Evolutionary conservation across 2,888 invertebrate genomes (phyloP).

Genomic region (Oscheius sp.): DNA sequence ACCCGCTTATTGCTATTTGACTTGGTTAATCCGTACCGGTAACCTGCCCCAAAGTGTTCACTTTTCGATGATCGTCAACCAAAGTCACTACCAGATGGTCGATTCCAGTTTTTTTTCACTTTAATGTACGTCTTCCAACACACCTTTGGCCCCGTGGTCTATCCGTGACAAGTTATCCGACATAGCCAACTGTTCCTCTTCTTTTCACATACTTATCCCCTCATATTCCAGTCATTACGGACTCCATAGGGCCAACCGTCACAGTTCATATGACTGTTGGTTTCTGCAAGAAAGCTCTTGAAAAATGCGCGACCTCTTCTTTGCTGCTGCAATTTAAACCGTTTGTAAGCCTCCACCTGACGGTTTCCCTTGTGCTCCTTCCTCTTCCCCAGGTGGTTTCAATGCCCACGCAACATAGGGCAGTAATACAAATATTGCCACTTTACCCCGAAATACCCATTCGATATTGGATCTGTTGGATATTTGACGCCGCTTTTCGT

Average conservation of each 20-base stretch:
- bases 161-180: background rate
- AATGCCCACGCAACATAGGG: constrained; percentile 10
- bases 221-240: background rate
- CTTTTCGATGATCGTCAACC: too few relatives aligned
- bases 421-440: constrained; percentile 13
- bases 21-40: too few relatives aligned
- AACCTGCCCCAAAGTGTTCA: too few relatives aligned
- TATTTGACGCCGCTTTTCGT: background rate
- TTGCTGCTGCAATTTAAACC: background rate
- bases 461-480: background rate
- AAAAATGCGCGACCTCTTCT: background rate
- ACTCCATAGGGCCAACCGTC: too few relatives aligned
- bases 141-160: too few relatives aligned
- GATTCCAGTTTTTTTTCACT: too few relatives aligned
- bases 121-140: too few relatives aligned
- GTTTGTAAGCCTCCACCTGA: background rate
- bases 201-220: background rate
- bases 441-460: background rate
- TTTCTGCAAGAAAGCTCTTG: background rate
- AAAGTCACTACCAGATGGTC: too few relatives aligned
- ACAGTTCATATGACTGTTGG: background rate
- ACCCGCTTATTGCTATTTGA: too few relatives aligned
- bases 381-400: background rate
- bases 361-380: background rate
- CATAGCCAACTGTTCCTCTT: background rate